These are phyloP conservation scores for Heteronetta atricapilla DNA, from an alignment of 2,113 vertebrate species.

Conservation along the genomic window DNA sequence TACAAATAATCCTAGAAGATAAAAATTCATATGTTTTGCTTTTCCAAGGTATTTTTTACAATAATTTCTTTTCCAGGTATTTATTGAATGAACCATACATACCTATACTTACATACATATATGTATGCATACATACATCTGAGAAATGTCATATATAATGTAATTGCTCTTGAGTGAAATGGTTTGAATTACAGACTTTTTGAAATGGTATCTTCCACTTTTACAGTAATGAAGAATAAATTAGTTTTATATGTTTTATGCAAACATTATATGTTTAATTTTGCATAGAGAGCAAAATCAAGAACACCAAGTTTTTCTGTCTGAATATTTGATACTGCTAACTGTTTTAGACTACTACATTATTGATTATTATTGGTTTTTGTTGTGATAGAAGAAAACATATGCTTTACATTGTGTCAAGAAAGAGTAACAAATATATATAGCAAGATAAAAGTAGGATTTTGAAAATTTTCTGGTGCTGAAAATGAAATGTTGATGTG, in stretches of 20 bases:
- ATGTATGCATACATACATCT: not conserved
- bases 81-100: not conserved
- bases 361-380: not conserved
- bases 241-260: not conserved
- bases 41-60: not conserved
- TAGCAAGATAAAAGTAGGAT: not conserved
- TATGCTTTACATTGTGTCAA: not conserved
- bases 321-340: not conserved
- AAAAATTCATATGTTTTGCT: not conserved
- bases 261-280: not conserved
- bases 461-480: not conserved
- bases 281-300: not conserved
- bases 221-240: not conserved
- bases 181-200: not conserved
- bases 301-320: not conserved
- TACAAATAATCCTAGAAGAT: not conserved
- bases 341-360: not conserved
- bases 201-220: not conserved
- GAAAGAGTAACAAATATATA: not conserved
- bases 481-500: not conserved
- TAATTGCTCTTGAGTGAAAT: not conserved
- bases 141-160: not conserved
- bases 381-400: not conserved
- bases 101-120: rapidly evolving
- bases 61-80: not conserved